Evolutionary conservation across 2,888 invertebrate species (phyloP), one percentile per base, ranked within the genome.

Genomic region (Allophyes oxyacanthae): DNA sequence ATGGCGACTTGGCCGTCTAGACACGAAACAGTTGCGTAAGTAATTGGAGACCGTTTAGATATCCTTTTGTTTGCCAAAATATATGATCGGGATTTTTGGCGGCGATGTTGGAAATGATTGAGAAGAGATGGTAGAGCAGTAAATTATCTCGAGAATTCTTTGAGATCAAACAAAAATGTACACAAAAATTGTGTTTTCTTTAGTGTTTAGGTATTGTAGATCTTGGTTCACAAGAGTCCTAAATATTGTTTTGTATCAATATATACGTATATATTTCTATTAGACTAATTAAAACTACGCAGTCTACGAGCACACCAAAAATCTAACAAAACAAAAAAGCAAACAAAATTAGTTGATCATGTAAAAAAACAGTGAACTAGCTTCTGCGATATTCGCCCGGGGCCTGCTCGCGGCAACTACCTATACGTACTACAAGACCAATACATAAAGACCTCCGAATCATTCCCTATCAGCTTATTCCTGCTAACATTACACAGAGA

Each of bases 291-390:
- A 52, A 37, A 43, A 34, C 14, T 8, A 28, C 15, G 5, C 37
- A 14, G 10, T 40, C 26, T 11, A 1, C 25, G 45, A 38, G 9
- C 26, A 36, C 25, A 14, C 33, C 33, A 28, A 45, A 58, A 45
- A 54, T n/a, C 25, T 25, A 46, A 64, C 37, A 70, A 71, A 43
- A 38, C 8, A 15, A 50, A 38, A 43, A 54, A 50, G 32, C 42
- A 38, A 59, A 56, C 53, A 54, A 73, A 51, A 72, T 74, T 67
- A 64, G 64, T 77, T 65, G 72, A 75, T 63, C 67, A 64, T 68
- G 64, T 65, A 73, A 71, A 71, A 66, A 69, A 71, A 74, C 65
- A 76, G 65, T 71, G 78, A 76, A 78, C 72, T 75, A 70, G 70
- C 62, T 64, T 64, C 55, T 51, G 56, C 58, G 15, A 58, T 61